Percentiles rank a stretch among this genome's conserved stretches.
These are phyloP conservation scores for Phania funesta DNA, from an alignment of 2,888 invertebrate species.

Conservation along the genomic window DNA sequence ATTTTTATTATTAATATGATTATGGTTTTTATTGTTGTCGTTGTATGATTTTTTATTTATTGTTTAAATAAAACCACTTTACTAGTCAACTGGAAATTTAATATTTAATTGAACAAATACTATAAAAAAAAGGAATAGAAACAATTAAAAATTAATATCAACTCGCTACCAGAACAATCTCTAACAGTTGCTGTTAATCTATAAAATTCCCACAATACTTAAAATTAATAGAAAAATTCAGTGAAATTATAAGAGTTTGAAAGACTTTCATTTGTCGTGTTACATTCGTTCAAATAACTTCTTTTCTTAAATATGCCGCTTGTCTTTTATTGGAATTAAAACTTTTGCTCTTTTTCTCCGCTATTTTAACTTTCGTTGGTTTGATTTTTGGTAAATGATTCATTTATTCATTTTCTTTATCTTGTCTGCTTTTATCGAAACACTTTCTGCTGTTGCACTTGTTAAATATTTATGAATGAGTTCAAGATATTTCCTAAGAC, in stretches of 20 bases:
- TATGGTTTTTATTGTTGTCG: slow-evolving; percentile 56
- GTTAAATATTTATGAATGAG: slow-evolving; percentile 61
- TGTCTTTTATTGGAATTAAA: slow-evolving; percentile 13
- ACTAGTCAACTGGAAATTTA: slow-evolving; percentile 25
- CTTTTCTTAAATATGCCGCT: background rate
- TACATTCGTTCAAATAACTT: background rate
- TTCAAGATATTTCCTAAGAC: slow-evolving; percentile 30
- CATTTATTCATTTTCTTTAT: slow-evolving; percentile 29
- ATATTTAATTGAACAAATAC: slow-evolving; percentile 38
- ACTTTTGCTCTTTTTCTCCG: slow-evolving; percentile 39
- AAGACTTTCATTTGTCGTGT: too few species aligned
- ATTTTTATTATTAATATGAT: slow-evolving; percentile 58
- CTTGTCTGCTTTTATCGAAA: slow-evolving; percentile 20
- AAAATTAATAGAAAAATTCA: slow-evolving; percentile 54
- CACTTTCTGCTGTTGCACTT: slow-evolving; percentile 50
- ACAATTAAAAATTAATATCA: slow-evolving; percentile 47
- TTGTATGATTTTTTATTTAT: slow-evolving; percentile 41
- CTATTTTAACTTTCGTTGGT: slow-evolving; percentile 42
- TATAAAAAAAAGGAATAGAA: slow-evolving; percentile 1
- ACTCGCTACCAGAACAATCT: background rate
- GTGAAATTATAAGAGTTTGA: too few species aligned
- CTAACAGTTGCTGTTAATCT: slow-evolving; percentile 56
- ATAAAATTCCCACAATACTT: slow-evolving; percentile 61
- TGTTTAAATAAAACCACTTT: slow-evolving; percentile 8
- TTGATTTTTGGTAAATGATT: slow-evolving; percentile 56